Evolutionary conservation across 2,113 vertebrate genomes (phyloP), one percentile per base, ranked within the genome.

Genomic region (Ondatra zibethicus): DNA sequence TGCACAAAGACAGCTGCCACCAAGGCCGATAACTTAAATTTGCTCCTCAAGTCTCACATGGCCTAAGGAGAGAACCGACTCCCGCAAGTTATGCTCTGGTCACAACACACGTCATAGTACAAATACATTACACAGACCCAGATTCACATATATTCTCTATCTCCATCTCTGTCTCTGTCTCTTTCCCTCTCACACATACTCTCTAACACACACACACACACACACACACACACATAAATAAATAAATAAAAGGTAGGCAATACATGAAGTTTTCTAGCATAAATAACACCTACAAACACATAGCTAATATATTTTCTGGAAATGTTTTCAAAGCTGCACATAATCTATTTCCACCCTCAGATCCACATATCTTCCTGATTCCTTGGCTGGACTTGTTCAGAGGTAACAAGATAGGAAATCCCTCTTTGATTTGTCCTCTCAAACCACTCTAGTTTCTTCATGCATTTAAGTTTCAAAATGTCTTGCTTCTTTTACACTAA

Each of bases 301-400:
- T 3, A 36, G 7, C 10, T 84, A 73, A 78, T 45, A 78, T 14
- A 92, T 47, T 92, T 84, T 93, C 50, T 78, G 80, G 9, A 95
- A 93, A 73, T 87, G 76, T 87, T 65, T 87, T 92, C 29, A 31
- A 94, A 93, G 77, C n/a, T 63, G 21, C 72, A 52, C 19, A 72
- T 16, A 52, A 80, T 75, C 63, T 63, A 27, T 19, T 58, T 92
- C 19, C 2, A 90, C 16, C 33, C 39, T 89, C 14, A 58, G 4
- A 70, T 72, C 47, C 21, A 3, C 70, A 50, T 13, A 6, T 31
- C 12, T 3, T 78, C 36, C 25, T 82, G 2, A 73, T 80, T 66
- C 12, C 70, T 88, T 31, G 50, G 0, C 10, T 80, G 9, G 68
- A 25, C 36, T 89, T 88, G 75, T 0, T 89, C 36, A 66, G 55